Conservation (phyloP, 2,113 vertebrate genomes). For the Serinus canaria region DNA sequence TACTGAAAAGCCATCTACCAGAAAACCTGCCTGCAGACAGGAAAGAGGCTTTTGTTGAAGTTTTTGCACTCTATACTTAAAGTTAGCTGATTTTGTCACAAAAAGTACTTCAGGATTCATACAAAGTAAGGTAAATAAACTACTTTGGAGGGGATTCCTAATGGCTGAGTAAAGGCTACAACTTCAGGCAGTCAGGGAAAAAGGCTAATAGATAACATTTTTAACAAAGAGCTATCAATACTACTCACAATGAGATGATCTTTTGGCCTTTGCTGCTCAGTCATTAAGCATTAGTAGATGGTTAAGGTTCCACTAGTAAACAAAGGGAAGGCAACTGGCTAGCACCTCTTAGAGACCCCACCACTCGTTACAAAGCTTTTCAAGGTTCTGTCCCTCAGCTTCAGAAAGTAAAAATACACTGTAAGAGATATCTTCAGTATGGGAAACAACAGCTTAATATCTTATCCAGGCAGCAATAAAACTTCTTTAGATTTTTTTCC, state of each 20-base stretch:
- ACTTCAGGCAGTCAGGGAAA: neutral
- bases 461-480: neutral
- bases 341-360: neutral
- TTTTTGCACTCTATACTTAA: neutral
- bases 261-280: neutral
- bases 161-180: neutral
- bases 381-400: neutral
- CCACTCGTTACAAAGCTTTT: neutral
- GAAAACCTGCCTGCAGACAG: neutral
- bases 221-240: accelerated
- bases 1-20: neutral
- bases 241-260: neutral
- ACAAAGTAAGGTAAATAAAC: neutral
- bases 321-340: neutral
- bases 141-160: neutral
- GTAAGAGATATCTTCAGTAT: neutral
- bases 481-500: neutral
- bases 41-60: neutral
- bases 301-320: neutral
- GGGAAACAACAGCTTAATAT: neutral
- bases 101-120: neutral
- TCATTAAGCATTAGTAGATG: neutral
- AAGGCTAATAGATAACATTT: neutral
- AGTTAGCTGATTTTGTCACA: neutral
- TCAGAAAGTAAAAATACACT: neutral